Conservation (phyloP, 2,888 invertebrate genomes). For the Sclerodermus sp. region DNA sequence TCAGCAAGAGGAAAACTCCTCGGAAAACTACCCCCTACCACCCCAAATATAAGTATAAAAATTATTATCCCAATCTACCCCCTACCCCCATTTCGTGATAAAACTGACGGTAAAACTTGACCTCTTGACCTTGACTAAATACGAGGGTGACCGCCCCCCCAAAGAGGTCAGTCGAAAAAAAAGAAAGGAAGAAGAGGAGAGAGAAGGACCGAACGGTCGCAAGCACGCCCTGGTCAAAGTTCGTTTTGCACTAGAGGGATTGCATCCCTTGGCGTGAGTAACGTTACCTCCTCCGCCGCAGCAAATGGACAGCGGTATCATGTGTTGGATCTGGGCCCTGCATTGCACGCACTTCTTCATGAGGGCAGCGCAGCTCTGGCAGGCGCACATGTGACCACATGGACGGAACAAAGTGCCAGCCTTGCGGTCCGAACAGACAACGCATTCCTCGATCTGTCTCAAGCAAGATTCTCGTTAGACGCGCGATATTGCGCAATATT, state of each 20-base stretch:
- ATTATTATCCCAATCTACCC: too few relatives aligned
- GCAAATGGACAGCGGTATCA: conserved; percentile 63
- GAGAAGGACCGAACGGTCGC: neutral
- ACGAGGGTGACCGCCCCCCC: too few relatives aligned
- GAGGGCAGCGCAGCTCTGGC: conserved; percentile 85
- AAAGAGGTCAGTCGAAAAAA: too few relatives aligned
- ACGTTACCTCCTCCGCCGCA: conserved; percentile 56
- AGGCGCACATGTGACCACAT: conserved; percentile 93
- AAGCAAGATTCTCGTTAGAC: conserved; percentile 5
- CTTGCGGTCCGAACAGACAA: conserved; percentile 93
- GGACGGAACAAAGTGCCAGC: conserved; percentile 92
- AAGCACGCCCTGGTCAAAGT: too few relatives aligned
- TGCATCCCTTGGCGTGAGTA: conserved; percentile 43
- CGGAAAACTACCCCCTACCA: too few relatives aligned
- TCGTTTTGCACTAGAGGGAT: conserved; percentile 35
- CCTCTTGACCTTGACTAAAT: too few relatives aligned
- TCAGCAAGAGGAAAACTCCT: too few relatives aligned
- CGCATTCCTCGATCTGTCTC: conserved; percentile 87
- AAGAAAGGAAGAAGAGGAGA: too few relatives aligned
- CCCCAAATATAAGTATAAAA: too few relatives aligned
- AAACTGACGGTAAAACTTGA: too few relatives aligned
- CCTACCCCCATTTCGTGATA: too few relatives aligned
- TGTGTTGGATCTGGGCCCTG: conserved; percentile 80
- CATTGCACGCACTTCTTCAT: conserved; percentile 99
- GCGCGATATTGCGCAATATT: neutral